Evolutionary conservation across 1,140 invertebrate genomes (phyloP).

Genomic region (Drosophila sproati): DNA sequence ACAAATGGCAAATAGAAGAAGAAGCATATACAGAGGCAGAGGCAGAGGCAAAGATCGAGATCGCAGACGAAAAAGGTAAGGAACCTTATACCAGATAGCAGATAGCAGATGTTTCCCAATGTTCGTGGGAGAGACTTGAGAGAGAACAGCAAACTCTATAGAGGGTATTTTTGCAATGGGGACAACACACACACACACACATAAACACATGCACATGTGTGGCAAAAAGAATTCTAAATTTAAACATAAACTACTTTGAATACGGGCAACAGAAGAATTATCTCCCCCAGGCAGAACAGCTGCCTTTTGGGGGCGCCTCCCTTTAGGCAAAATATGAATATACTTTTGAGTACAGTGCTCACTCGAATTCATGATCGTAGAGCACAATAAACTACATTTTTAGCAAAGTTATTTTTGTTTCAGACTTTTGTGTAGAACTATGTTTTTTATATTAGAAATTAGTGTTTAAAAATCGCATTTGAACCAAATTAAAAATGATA

Average conservation of each 20-base stretch:
- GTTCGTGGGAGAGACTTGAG: conserved; percentile 58
- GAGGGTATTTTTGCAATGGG: conserved; percentile 47
- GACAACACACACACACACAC: conserved; percentile 13
- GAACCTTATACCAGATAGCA: conserved; percentile 20
- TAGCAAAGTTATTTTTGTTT: too few relatives aligned
- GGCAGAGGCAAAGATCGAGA: background rate
- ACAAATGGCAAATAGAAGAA: conserved; percentile 56
- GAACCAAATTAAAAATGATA: too few relatives aligned
- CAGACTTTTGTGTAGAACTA: too few relatives aligned
- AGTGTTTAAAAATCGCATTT: too few relatives aligned
- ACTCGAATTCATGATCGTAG: too few relatives aligned
- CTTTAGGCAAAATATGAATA: conserved; percentile 60
- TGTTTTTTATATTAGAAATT: too few relatives aligned
- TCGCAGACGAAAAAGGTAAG: conserved; percentile 13
- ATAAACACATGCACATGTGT: conserved; percentile 11
- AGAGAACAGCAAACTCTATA: conserved; percentile 11
- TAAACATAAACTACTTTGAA: conserved; percentile 53
- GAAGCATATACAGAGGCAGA: background rate
- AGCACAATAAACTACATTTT: too few relatives aligned
- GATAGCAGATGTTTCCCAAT: conserved; percentile 54
- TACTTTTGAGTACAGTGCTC: conserved; percentile 11
- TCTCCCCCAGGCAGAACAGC: conserved; percentile 70
- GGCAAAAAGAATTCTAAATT: conserved; percentile 65
- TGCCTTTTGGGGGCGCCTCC: conserved; percentile 47
- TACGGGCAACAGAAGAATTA: conserved; percentile 37